Conservation (phyloP, 53 echinoderm and acorn worm genomes). For the Echinometra lucunter region DNA sequence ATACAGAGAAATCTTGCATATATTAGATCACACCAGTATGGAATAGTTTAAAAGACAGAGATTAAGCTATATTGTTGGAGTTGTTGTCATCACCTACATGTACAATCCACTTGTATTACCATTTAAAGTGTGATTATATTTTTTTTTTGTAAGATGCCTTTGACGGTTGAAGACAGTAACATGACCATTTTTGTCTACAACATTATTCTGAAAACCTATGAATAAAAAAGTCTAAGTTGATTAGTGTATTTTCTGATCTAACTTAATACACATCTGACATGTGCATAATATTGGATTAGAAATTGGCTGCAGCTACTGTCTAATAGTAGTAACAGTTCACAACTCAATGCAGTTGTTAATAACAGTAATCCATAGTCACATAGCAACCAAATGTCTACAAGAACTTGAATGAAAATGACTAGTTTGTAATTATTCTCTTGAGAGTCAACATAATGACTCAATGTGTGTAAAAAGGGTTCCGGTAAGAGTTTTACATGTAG, state of each 20-base stretch:
- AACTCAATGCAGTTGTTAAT: neutral
- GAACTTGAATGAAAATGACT: neutral
- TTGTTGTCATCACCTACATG: neutral
- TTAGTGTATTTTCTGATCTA: neutral
- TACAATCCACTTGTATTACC: too few relatives aligned
- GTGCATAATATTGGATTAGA: constrained; percentile 9
- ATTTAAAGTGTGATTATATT: too few relatives aligned
- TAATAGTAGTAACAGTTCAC: neutral
- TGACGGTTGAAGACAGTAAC: too few relatives aligned
- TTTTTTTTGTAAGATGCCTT: too few relatives aligned
- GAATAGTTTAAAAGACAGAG: neutral
- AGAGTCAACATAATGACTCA: neutral
- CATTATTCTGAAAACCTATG: neutral
- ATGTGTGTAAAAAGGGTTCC: neutral
- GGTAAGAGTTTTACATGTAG: neutral
- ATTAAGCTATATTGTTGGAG: neutral
- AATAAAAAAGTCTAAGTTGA: neutral
- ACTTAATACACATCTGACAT: neutral
- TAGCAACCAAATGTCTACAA: neutral
- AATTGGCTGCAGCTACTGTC: neutral
- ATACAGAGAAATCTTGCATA: neutral
- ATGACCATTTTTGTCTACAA: too few relatives aligned
- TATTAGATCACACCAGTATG: neutral
- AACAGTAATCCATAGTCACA: neutral
- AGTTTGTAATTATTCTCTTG: neutral